phyloP scores from a whole-genome alignment of 2,797 vertebrate genomes.

The Nyctibius grandis region DNA sequence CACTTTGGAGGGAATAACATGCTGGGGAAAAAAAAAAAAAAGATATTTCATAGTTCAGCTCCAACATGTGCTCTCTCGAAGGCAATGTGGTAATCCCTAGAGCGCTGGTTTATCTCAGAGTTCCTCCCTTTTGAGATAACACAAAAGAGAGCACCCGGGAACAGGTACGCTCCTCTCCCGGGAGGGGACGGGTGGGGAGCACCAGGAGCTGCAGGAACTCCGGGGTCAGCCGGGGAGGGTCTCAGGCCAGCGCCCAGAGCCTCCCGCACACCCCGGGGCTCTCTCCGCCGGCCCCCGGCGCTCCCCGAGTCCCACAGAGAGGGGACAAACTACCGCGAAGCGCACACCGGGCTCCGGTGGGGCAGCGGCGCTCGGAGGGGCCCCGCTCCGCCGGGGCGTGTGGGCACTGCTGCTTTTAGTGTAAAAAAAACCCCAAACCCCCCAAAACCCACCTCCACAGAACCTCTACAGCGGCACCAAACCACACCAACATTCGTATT shows the following conservation, averaged over 20 bases:
- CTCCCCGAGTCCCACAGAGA: rapidly evolving
- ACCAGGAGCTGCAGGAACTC: rapidly evolving
- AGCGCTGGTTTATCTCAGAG: rapidly evolving
- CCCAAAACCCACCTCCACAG: background rate
- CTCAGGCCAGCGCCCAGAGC: background rate
- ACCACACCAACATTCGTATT: rapidly evolving
- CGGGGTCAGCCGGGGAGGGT: background rate
- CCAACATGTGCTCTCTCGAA: background rate
- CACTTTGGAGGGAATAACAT: background rate
- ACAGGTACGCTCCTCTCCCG: background rate
- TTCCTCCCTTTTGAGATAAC: rapidly evolving
- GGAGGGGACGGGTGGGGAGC: background rate
- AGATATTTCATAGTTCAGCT: background rate
- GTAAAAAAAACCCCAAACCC: too few relatives aligned
- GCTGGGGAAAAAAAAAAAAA: background rate
- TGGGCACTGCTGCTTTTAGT: background rate
- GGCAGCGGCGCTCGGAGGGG: background rate
- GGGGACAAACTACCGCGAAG: rapidly evolving
- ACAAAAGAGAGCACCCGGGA: background rate
- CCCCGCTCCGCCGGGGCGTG: background rate
- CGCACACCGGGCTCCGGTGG: rapidly evolving
- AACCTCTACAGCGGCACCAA: rapidly evolving
- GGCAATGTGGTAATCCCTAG: background rate
- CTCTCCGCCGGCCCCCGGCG: background rate
- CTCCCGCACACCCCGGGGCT: rapidly evolving